A percentile compares a stretch with the other conserved stretches of the same genome.
Evolutionary conservation across 1,140 invertebrate species (phyloP).

Genomic region (Kradibia gibbosae): DNA sequence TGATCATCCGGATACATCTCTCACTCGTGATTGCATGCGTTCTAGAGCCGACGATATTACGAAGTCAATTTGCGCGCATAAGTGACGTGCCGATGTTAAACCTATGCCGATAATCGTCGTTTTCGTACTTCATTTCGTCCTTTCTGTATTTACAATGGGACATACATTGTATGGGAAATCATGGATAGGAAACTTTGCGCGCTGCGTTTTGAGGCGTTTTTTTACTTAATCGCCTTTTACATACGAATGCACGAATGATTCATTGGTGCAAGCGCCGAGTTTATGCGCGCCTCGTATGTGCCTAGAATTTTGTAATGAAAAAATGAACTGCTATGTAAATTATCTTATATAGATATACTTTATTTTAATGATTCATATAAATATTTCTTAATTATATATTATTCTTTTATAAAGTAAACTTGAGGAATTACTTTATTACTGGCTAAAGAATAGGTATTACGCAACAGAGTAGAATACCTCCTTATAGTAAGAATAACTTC

Average conservation of each 20-base stretch:
- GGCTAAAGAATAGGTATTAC: too few relatives aligned
- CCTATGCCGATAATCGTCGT: background rate
- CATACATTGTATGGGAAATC: too few relatives aligned
- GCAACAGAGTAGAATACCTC: background rate
- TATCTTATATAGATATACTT: background rate
- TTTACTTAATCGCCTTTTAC: background rate
- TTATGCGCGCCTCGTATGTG: background rate
- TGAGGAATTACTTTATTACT: too few relatives aligned
- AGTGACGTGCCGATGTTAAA: background rate
- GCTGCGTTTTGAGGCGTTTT: background rate
- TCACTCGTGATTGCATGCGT: background rate
- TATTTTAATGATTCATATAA: background rate
- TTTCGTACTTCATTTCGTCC: background rate
- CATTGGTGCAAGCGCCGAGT: background rate
- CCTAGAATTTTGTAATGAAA: background rate
- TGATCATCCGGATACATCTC: conserved; percentile 69
- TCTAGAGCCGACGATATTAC: conserved; percentile 16
- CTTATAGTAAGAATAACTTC: background rate
- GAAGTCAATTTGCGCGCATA: background rate
- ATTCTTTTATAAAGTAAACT: background rate
- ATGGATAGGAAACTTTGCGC: background rate
- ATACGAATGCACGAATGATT: background rate
- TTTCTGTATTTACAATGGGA: background rate
- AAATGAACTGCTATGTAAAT: background rate
- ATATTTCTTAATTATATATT: background rate